Evolutionary conservation across 2,113 vertebrate species (phyloP), one percentile per base, ranked within the genome.

Genomic region (Cavia aperea): DNA sequence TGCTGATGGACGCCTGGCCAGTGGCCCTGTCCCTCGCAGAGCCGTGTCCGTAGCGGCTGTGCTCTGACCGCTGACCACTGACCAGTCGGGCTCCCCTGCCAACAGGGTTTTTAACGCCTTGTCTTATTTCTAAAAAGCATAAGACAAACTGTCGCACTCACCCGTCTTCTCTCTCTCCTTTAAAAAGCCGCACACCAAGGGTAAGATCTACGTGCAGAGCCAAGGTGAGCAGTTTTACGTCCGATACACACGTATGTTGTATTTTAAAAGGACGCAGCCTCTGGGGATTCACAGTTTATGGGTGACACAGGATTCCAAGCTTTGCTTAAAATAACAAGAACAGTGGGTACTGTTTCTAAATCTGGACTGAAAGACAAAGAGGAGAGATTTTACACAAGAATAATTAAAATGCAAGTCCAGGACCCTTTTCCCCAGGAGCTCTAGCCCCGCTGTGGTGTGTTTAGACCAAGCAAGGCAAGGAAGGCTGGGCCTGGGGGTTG

Each of bases 121-220:
- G 1, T 70, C 63, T 62, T 39, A 54, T 83, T 72, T 90, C 58
- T 84, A 56, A 90, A 65, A 68, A 49, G 83, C 49, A 1, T 14
- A 1, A 19, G 5, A 1, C 23, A 16, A 56, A 9, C 58, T 9
- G 0, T 78, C 13, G 33, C 73, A 93, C 4, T 96, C 15, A 87
- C 31, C 78, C 92, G 89, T 85, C 94, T 86, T 92, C 81, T 73
- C 56, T 51, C 88, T 96, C 31, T 96, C 93, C 96, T 97, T 97
- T 68, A 60, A 33, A 60, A 97, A 99, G 99, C 98, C 98, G 2
- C 98, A 98, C 63, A 98, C 98, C 31, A 97, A 96, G 96, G 97
- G 95, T 89, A 99, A 99, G 97, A 98, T 99, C 75, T 96, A 97
- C 33, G 97, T 99, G 33, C 99, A 99, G 87, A 97, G 98, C 78